phyloP scores from a whole-genome alignment of 2,113 vertebrate species.

The Hemiprocne comata region DNA sequence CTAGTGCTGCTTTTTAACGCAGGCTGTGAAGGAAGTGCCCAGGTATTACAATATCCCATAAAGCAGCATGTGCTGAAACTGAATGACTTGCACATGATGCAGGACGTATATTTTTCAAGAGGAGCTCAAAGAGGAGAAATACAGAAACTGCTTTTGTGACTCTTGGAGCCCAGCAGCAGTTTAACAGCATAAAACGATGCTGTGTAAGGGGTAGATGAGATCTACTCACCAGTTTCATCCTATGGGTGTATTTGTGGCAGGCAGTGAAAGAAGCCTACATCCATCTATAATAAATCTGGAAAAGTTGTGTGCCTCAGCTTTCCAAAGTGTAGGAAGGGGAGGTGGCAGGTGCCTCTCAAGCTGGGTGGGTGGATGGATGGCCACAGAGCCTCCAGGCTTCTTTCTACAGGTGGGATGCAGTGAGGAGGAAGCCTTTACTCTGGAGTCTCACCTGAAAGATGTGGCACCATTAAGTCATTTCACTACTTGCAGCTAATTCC shows the following conservation, averaged over 20 bases:
- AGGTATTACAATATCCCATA: background rate
- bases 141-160: background rate
- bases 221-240: background rate
- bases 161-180: background rate
- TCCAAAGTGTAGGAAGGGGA: background rate
- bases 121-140: background rate
- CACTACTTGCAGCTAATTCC: background rate
- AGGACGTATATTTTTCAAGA: background rate
- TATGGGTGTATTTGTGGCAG: background rate
- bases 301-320: background rate
- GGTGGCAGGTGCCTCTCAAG: background rate
- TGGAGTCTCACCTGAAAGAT: background rate
- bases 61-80: background rate
- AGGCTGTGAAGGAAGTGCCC: background rate
- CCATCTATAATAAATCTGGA: background rate
- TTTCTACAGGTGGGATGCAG: background rate
- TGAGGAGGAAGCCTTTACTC: background rate
- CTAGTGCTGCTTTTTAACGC: background rate
- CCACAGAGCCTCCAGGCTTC: background rate
- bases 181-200: background rate
- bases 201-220: background rate
- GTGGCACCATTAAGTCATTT: background rate
- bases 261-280: background rate
- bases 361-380: background rate
- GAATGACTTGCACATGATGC: background rate